phyloP scores from a whole-genome alignment of 1,140 invertebrate species.

The Stegodyphus mimosarum region DNA sequence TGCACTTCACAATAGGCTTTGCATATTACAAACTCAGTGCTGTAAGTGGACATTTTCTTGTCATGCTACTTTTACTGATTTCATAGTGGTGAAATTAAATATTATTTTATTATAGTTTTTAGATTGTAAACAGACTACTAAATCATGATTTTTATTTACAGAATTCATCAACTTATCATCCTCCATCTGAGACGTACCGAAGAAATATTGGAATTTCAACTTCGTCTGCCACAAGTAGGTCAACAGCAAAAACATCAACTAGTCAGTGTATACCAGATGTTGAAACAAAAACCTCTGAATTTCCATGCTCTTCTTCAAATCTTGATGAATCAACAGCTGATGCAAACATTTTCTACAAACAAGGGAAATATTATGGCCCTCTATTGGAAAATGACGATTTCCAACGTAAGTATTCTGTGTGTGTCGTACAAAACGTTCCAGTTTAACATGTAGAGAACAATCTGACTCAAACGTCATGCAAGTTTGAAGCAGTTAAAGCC shows the following conservation, averaged over 20 bases:
- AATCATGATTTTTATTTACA: slow-evolving; percentile 65
- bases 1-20: too few species aligned
- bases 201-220: slow-evolving; percentile 93
- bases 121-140: too few species aligned
- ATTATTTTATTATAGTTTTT: too few species aligned
- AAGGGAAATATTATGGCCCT: slow-evolving; percentile 27
- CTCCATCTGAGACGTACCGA: slow-evolving; percentile 73
- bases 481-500: too few species aligned
- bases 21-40: too few species aligned
- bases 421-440: not conserved
- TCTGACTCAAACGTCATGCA: too few species aligned
- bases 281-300: slow-evolving; percentile 49
- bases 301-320: slow-evolving; percentile 24
- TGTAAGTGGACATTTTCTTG: too few species aligned
- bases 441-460: too few species aligned
- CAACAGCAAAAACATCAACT: slow-evolving; percentile 92
- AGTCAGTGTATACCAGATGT: slow-evolving; percentile 81
- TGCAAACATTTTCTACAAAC: slow-evolving; percentile 12
- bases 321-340: not conserved
- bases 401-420: slow-evolving; percentile 23
- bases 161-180: slow-evolving; percentile 83
- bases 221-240: slow-evolving; percentile 91
- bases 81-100: too few species aligned
- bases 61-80: too few species aligned
- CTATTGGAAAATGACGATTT: slow-evolving; percentile 8